These are phyloP conservation scores for Chrysolina oricalcia DNA, from an alignment of 2,888 invertebrate genomes.

Conservation along the genomic window DNA sequence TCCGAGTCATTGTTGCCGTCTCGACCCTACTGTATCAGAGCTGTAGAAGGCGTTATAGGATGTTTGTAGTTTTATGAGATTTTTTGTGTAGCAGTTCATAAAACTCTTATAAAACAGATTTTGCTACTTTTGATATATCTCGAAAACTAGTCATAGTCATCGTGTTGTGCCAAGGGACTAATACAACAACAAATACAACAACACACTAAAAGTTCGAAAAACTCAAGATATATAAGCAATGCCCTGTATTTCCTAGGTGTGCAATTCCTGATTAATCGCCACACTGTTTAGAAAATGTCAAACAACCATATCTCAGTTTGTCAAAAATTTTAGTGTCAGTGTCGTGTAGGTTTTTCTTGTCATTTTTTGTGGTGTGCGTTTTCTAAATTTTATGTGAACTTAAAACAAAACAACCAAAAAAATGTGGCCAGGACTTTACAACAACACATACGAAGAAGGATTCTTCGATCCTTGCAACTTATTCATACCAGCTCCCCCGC, in stretches of 20 bases:
- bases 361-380: slow-evolving; percentile 50
- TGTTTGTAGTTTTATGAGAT: too few species aligned
- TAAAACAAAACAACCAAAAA: slow-evolving; percentile 42
- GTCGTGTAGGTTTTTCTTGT: slow-evolving; percentile 49
- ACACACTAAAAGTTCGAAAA: too few species aligned
- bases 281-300: background rate
- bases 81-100: too few species aligned
- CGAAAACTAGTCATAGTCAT: too few species aligned
- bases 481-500: slow-evolving; percentile 43
- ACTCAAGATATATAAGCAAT: too few species aligned
- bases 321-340: slow-evolving; percentile 55
- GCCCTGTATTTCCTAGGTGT: background rate
- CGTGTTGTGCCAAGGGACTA: too few species aligned
- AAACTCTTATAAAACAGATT: too few species aligned
- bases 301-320: slow-evolving; percentile 32
- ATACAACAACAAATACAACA: too few species aligned
- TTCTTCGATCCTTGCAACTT: slow-evolving; percentile 48
- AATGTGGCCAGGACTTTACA: slow-evolving; percentile 56
- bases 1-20: too few species aligned
- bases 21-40: too few species aligned
- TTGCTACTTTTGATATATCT: too few species aligned
- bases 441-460: slow-evolving; percentile 47
- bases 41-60: too few species aligned
- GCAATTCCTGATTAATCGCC: background rate
- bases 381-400: slow-evolving; percentile 53